Conservation (phyloP, 1,140 invertebrate species). For the Cherax quadricarinatus region DNA sequence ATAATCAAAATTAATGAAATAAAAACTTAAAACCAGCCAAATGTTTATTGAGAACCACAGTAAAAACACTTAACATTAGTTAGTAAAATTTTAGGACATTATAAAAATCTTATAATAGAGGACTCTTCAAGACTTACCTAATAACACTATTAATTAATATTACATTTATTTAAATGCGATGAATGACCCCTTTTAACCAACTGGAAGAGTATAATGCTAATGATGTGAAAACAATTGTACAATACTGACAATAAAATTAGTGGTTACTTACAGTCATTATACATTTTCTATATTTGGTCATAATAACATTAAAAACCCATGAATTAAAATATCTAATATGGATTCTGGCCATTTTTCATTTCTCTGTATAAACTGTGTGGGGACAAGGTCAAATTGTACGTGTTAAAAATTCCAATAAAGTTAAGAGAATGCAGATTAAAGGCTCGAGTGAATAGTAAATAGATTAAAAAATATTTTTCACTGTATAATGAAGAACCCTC, state of each 20-base stretch:
- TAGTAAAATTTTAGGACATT: constrained; percentile 63
- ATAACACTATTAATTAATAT: constrained; percentile 34
- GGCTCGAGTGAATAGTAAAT: no score
- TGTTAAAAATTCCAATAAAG: constrained; percentile 50
- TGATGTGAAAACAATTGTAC: constrained; percentile 45
- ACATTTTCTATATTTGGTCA: neutral
- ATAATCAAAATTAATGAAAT: neutral
- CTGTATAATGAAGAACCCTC: neutral
- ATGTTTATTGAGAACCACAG: constrained; percentile 70
- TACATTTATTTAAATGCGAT: constrained; percentile 36
- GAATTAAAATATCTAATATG: constrained; percentile 9
- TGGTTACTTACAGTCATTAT: neutral
- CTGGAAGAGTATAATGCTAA: constrained; percentile 51
- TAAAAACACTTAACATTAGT: constrained; percentile 69
- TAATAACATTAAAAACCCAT: neutral
- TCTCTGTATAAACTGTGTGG: neutral
- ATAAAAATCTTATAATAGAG: constrained; percentile 64
- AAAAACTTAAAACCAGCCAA: constrained; percentile 52
- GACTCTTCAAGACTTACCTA: constrained; percentile 40
- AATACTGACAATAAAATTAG: constrained; percentile 12
- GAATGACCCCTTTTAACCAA: constrained; percentile 52
- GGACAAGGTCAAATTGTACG: neutral
- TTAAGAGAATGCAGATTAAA: neutral
- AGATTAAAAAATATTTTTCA: neutral
- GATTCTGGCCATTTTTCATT: neutral